A percentile compares a stretch with the other conserved stretches of the same genome.
Evolutionary conservation across 2,113 vertebrate genomes (phyloP).

Genomic region (Halcyon senegalensis): DNA sequence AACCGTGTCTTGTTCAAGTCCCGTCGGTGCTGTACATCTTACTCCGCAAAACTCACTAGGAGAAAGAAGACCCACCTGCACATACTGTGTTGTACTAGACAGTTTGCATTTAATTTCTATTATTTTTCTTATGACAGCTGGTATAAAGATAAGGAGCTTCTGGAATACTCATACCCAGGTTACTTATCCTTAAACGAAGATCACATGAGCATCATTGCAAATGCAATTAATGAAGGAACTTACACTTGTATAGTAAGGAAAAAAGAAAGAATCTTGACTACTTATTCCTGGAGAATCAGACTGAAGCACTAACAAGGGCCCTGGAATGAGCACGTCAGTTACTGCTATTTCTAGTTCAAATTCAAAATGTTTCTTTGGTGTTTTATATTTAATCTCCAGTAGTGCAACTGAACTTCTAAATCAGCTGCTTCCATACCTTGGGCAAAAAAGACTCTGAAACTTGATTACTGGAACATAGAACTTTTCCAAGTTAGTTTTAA

Average conservation of each 20-base stretch:
- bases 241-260: conserved; percentile 94
- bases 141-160: conserved; percentile 95
- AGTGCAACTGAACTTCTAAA: background rate
- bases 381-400: background rate
- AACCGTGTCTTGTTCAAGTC: background rate
- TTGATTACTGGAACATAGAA: background rate
- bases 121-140: conserved; percentile 79
- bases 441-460: background rate
- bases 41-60: fast-evolving
- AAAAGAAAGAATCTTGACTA: conserved; percentile 88
- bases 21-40: background rate
- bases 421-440: background rate
- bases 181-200: conserved; percentile 90
- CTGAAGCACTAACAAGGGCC: conserved; percentile 71
- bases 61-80: background rate
- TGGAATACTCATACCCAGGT: conserved; percentile 92
- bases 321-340: background rate
- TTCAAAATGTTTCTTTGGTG: background rate
- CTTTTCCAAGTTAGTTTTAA: background rate
- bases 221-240: conserved; percentile 94
- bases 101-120: background rate
- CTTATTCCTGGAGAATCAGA: conserved; percentile 93
- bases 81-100: fast-evolving
- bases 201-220: conserved; percentile 93
- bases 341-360: background rate